These are phyloP conservation scores for Drosophila setosimentum DNA, from an alignment of 2,888 invertebrate species.

Conservation along the genomic window DNA sequence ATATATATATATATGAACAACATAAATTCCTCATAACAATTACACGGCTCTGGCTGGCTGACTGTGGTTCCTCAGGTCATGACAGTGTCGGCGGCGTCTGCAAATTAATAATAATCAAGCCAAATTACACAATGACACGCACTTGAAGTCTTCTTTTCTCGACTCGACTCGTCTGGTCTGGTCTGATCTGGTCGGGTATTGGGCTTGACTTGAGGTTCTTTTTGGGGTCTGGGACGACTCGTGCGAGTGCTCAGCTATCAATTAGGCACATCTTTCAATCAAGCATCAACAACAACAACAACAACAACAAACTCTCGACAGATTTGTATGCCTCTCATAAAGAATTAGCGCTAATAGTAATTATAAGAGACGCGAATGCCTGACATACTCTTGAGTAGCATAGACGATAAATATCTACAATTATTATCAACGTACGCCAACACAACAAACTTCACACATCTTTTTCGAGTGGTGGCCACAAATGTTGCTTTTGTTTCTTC, in stretches of 20 bases:
- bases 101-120: conserved; percentile 79
- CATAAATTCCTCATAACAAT: conserved; percentile 46
- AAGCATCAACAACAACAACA: conserved; percentile 36
- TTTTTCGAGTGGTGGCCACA: conserved; percentile 28
- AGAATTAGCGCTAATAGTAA: conserved; percentile 75
- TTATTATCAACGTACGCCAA: conserved; percentile 68
- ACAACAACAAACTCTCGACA: conserved; percentile 27
- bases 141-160: conserved; percentile 58
- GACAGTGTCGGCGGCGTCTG: conserved; percentile 57
- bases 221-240: conserved; percentile 43
- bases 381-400: conserved; percentile 27
- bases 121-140: conserved; percentile 81
- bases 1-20: not conserved
- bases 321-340: conserved; percentile 50
- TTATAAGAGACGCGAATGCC: conserved; percentile 46
- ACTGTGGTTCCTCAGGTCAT: conserved; percentile 16
- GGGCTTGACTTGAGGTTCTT: conserved; percentile 2
- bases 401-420: conserved; percentile 67
- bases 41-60: conserved; percentile 23
- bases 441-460: conserved; percentile 54
- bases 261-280: conserved; percentile 82
- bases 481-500: conserved; percentile 37
- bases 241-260: conserved; percentile 76
- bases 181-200: conserved; percentile 11
- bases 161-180: conserved; percentile 11